These are phyloP conservation scores for Tipula lateralis DNA, from an alignment of 2,888 invertebrate species.

Conservation along the genomic window DNA sequence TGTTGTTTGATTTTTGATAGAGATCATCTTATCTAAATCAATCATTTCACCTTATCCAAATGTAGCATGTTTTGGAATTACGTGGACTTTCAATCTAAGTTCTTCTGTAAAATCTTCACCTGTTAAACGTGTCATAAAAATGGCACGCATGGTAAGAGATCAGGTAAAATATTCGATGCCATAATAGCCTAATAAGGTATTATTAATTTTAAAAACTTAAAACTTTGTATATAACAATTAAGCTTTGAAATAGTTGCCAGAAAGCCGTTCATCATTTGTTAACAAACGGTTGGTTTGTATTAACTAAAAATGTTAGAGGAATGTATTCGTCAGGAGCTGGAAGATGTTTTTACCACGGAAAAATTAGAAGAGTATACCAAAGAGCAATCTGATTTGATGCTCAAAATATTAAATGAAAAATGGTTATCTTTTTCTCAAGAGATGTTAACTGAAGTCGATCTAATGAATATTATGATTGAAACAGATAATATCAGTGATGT, in stretches of 20 bases:
- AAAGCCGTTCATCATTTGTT: not conserved
- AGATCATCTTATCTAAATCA: no score
- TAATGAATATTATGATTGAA: not conserved
- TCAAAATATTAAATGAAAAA: not conserved
- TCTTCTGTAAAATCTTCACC: no score
- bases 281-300: not conserved
- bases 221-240: no score
- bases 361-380: not conserved
- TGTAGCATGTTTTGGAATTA: no score
- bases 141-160: no score
- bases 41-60: no score
- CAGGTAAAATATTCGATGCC: no score
- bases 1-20: no score
- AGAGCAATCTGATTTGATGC: not conserved
- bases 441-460: not conserved
- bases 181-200: no score
- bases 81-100: no score
- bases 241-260: not conserved
- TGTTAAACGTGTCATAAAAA: no score
- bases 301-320: not conserved
- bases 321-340: not conserved
- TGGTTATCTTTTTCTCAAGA: not conserved
- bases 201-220: no score
- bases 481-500: not conserved
- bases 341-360: not conserved